These are phyloP conservation scores for Pachycephala philippinensis DNA, from an alignment of 2,113 vertebrate species.

Conservation along the genomic window DNA sequence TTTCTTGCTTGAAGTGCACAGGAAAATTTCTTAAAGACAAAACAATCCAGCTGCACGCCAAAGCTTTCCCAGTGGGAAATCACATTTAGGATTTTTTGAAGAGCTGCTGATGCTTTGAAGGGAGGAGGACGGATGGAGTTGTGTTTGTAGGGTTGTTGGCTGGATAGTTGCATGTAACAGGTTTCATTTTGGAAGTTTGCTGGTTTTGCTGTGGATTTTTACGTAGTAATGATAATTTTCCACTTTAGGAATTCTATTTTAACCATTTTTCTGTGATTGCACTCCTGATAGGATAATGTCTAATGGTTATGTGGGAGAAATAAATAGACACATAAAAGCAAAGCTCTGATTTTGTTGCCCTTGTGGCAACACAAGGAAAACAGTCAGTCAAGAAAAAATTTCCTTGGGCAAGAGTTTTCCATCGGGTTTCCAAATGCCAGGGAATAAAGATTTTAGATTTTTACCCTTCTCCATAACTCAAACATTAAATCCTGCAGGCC, in stretches of 20 bases:
- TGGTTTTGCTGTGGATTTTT: not conserved
- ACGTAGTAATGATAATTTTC: not conserved
- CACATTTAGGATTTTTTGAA: not conserved
- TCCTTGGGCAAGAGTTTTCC: not conserved
- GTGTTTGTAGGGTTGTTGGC: not conserved
- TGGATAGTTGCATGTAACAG: not conserved
- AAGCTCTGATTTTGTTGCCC: not conserved
- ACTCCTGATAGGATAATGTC: not conserved
- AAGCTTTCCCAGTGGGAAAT: not conserved
- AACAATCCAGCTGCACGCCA: not conserved
- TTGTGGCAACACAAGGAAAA: not conserved
- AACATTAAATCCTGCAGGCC: slow-evolving; percentile 14
- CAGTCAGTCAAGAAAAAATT: not conserved
- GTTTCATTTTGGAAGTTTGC: not conserved
- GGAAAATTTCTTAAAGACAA: not conserved
- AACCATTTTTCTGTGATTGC: not conserved
- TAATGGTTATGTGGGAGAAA: not conserved
- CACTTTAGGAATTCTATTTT: not conserved
- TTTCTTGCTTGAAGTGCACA: not conserved
- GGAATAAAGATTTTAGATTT: slow-evolving; percentile 15
- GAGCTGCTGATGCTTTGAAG: not conserved
- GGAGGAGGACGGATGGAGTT: not conserved
- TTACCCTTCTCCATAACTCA: not conserved
- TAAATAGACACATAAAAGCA: not conserved
- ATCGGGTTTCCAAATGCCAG: not conserved